Percentiles rank a stretch among this genome's conserved stretches.
Conservation (phyloP, 2,797 vertebrate species). For the Manis javanica region DNA sequence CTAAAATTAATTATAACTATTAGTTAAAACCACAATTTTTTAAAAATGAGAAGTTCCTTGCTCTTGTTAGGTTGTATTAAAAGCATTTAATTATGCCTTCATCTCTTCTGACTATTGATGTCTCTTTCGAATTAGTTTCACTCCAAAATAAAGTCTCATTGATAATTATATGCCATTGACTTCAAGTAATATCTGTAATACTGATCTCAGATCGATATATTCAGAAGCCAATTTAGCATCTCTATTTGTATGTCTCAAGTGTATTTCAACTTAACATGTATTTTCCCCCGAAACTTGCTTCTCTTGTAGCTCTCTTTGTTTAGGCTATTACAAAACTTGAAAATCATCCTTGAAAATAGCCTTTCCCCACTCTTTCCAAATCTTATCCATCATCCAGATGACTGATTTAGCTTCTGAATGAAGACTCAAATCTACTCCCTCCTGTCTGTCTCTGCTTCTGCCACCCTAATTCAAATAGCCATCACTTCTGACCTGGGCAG, state of each 20-base stretch:
- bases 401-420: background rate
- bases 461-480: background rate
- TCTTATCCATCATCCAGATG: background rate
- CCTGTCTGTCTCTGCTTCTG: background rate
- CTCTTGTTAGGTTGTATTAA: background rate
- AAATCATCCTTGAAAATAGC: background rate
- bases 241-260: background rate
- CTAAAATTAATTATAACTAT: conserved; percentile 6
- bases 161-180: background rate
- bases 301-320: background rate
- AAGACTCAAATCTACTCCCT: background rate
- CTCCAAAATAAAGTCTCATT: background rate
- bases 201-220: background rate
- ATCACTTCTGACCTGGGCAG: background rate
- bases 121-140: background rate
- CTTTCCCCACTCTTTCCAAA: background rate
- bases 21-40: background rate
- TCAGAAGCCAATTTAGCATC: background rate
- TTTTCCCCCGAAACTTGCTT: background rate
- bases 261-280: background rate
- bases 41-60: background rate
- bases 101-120: background rate
- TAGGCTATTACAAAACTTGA: background rate
- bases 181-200: background rate
- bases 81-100: background rate